A percentile compares a stretch with the other conserved stretches of the same genome.
These are phyloP conservation scores for Kryptolebias ocellatus DNA, from an alignment of 2,797 vertebrate genomes.

Conservation along the genomic window DNA sequence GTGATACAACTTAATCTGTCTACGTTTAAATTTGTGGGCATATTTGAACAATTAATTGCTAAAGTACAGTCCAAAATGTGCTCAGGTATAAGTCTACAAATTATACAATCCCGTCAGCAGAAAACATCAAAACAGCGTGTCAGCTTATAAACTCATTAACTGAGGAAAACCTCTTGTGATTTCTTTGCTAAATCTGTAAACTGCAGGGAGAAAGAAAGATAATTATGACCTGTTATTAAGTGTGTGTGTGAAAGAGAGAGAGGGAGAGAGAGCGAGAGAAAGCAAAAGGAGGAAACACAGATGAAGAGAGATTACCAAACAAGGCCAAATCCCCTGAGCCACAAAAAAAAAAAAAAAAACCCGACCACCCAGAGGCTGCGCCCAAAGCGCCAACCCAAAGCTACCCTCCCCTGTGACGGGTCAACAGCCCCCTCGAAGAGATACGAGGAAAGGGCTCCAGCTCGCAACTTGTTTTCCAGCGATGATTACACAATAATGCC, in stretches of 20 bases:
- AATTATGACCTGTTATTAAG: slow-evolving; percentile 43
- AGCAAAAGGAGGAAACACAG: slow-evolving; percentile 55
- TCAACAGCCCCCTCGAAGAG: slow-evolving; percentile 29
- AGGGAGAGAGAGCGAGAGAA: slow-evolving; percentile 34
- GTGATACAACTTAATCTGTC: too few species aligned
- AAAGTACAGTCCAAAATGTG: neutral
- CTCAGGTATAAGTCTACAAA: slow-evolving; percentile 1
- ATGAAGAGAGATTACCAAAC: slow-evolving; percentile 76
- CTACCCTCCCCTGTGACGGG: slow-evolving; percentile 31
- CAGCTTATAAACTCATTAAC: slow-evolving; percentile 19
- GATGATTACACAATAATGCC: slow-evolving; percentile 49
- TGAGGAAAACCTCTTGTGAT: slow-evolving; percentile 20
- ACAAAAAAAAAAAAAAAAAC: slow-evolving; percentile 20
- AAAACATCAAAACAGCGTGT: slow-evolving; percentile 20
- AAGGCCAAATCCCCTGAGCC: slow-evolving; percentile 67
- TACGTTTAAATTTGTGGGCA: neutral
- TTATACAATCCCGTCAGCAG: slow-evolving; percentile 5
- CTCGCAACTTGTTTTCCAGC: slow-evolving; percentile 36
- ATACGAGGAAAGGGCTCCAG: slow-evolving; percentile 1
- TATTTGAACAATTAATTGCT: neutral
- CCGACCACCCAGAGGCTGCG: slow-evolving; percentile 70
- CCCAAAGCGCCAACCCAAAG: slow-evolving; percentile 49
- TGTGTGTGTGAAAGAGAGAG: slow-evolving; percentile 27
- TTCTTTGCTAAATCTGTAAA: slow-evolving; percentile 35
- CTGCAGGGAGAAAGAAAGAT: slow-evolving; percentile 24